Evolutionary conservation across 2,797 vertebrate genomes (phyloP).

Genomic region (Girardinus metallicus): DNA sequence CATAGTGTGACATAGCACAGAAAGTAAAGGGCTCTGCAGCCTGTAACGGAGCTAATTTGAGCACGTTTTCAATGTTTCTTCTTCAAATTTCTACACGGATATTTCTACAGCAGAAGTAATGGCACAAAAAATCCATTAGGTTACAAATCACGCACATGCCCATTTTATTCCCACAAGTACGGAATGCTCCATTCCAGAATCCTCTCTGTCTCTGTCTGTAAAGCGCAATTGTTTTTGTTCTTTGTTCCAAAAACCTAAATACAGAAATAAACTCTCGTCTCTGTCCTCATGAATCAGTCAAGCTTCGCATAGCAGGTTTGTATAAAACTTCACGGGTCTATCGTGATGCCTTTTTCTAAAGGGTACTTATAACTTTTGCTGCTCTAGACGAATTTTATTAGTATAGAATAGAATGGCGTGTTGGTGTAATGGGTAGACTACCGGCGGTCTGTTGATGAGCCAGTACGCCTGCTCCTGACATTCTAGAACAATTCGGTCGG

Average conservation of each 20-base stretch:
- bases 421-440: constrained; percentile 50
- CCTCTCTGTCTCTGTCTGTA: not conserved
- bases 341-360: not conserved
- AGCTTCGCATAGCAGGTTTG: not conserved
- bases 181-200: not conserved
- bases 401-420: not conserved
- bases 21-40: not conserved
- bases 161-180: not conserved
- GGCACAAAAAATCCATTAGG: not conserved
- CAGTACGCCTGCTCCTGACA: constrained; percentile 95
- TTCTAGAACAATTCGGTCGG: constrained; percentile 92
- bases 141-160: not conserved
- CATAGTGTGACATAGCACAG: no score
- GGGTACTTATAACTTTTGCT: not conserved
- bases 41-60: not conserved
- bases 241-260: not conserved
- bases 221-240: not conserved
- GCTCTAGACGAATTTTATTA: not conserved
- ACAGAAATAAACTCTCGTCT: not conserved
- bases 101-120: not conserved
- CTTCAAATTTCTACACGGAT: no score
- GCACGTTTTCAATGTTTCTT: not conserved
- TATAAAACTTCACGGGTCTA: not conserved
- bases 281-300: not conserved
- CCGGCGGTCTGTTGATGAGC: constrained; percentile 92